These are phyloP conservation scores for Asobara japonica DNA, from an alignment of 1,140 invertebrate genomes.

Conservation along the genomic window DNA sequence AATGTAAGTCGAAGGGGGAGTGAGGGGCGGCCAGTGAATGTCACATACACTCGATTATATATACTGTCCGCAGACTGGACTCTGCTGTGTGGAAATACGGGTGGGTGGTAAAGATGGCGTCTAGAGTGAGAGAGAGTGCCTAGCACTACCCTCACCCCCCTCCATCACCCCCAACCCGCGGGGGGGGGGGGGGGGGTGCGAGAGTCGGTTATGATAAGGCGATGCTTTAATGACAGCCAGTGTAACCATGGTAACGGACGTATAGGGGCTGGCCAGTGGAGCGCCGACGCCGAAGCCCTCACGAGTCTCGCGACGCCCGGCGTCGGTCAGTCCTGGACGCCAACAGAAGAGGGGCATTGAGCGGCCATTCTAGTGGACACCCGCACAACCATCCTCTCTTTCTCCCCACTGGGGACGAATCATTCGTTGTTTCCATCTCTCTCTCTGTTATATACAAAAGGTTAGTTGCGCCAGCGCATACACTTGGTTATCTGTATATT, in stretches of 20 bases:
- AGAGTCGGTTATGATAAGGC: constrained; percentile 68
- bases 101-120: constrained; percentile 63
- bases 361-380: constrained; percentile 64
- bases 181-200: constrained; percentile 41
- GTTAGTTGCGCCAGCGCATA: constrained; percentile 28
- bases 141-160: background rate
- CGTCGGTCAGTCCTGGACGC: constrained; percentile 58
- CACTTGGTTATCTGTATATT: constrained; percentile 30
- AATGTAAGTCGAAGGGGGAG: background rate
- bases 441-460: constrained; percentile 29
- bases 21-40: background rate
- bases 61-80: constrained; percentile 4
- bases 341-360: constrained; percentile 45
- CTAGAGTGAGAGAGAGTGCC: constrained; percentile 33
- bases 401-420: constrained; percentile 32
- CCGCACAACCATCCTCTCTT: constrained; percentile 42
- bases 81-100: constrained; percentile 2
- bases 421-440: constrained; percentile 37
- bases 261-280: constrained; percentile 62
- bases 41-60: background rate
- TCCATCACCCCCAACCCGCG: background rate
- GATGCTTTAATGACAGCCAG: constrained; percentile 67
- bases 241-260: constrained; percentile 62
- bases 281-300: constrained; percentile 55
- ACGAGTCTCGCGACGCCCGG: constrained; percentile 57